Evolutionary conservation across 2,797 vertebrate genomes (phyloP).

Genomic region (Gallinago nigripennis): DNA sequence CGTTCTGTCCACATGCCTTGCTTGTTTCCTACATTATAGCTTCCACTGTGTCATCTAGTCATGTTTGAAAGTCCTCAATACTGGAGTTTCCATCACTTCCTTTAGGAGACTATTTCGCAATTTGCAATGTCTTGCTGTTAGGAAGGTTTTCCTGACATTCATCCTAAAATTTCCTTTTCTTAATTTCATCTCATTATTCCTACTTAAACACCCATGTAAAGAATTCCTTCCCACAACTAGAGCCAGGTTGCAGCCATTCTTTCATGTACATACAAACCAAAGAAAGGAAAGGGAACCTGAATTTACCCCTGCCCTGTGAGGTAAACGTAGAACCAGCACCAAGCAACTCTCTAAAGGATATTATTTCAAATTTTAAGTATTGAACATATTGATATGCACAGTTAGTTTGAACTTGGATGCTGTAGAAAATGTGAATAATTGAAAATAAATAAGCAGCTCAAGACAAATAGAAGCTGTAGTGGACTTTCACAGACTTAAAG

Average conservation of each 20-base stretch:
- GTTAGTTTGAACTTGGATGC: background rate
- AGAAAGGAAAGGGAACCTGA: background rate
- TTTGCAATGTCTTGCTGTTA: background rate
- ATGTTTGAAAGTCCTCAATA: background rate
- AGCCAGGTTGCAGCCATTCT: background rate
- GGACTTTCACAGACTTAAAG: background rate
- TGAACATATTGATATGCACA: background rate
- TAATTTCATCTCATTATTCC: background rate
- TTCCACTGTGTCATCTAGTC: background rate
- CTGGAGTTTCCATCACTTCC: background rate
- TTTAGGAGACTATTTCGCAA: background rate
- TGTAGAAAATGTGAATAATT: background rate
- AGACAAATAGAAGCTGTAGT: background rate
- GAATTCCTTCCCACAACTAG: background rate
- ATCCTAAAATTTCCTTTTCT: constrained; percentile 16
- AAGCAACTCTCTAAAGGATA: background rate
- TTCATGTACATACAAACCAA: background rate
- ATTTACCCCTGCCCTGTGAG: background rate
- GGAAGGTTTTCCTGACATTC: background rate
- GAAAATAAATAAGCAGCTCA: background rate
- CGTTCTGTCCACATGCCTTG: background rate
- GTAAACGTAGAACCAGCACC: background rate
- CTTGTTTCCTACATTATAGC: background rate
- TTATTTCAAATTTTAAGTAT: background rate
- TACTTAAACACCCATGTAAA: background rate